These are phyloP conservation scores for Alosa sapidissima DNA, from an alignment of 2,797 vertebrate genomes.

Conservation along the genomic window DNA sequence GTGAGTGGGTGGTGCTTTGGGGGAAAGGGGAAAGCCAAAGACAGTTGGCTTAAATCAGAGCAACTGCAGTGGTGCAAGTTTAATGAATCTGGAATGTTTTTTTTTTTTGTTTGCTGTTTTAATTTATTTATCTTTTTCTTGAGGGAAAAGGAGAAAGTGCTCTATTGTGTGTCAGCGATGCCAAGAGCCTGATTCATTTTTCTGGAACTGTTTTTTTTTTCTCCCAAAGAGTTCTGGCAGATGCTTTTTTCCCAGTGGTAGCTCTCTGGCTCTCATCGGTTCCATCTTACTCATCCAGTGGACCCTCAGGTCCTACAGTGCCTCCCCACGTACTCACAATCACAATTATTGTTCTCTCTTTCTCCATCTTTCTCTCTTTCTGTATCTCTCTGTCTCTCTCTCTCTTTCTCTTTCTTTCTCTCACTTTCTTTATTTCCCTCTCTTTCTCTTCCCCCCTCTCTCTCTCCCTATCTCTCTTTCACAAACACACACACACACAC, in stretches of 20 bases:
- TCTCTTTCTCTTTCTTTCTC: no score
- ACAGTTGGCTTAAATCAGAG: conserved; percentile 8
- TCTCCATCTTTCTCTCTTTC: no score
- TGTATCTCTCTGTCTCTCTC: no score
- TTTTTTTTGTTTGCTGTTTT: conserved; percentile 24
- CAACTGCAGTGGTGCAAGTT: neutral
- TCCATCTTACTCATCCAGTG: neutral
- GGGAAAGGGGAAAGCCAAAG: neutral
- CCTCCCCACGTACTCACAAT: neutral
- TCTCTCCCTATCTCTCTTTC: neutral
- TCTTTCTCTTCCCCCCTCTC: neutral
- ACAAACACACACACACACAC: conserved; percentile 18
- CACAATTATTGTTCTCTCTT: neutral
- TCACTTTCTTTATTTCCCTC: neutral
- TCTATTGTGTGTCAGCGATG: conserved; percentile 43
- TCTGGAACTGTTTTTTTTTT: neutral
- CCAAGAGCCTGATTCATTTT: conserved; percentile 29
- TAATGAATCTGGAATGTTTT: conserved; percentile 44
- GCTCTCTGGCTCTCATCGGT: neutral
- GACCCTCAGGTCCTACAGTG: neutral
- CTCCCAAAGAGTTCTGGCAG: conserved; percentile 28
- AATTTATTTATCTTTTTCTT: conserved; percentile 27
- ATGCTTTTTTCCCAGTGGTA: conserved; percentile 16
- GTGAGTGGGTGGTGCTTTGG: neutral
- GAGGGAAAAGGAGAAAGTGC: conserved; percentile 40